These are phyloP conservation scores for Phalacrocorax brasilianus DNA, from an alignment of 2,113 vertebrate species.

Conservation along the genomic window DNA sequence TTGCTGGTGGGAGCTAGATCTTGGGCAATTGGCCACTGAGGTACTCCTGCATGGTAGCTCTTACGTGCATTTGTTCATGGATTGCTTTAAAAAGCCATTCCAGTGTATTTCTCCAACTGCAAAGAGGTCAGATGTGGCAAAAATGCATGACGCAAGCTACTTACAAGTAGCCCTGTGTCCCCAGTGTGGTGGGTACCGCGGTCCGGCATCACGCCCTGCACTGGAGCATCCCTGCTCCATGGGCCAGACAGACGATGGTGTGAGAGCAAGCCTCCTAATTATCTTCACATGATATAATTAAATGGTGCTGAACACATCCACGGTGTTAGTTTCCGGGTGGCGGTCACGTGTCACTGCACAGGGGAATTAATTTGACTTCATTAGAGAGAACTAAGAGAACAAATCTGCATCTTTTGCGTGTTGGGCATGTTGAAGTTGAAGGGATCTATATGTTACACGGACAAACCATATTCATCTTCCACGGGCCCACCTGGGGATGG, in stretches of 20 bases:
- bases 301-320: not conserved
- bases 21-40: not conserved
- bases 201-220: not conserved
- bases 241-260: not conserved
- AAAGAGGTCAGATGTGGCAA: not conserved
- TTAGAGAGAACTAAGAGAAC: not conserved
- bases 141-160: not conserved
- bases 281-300: not conserved
- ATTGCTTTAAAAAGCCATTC: not conserved
- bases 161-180: accelerated
- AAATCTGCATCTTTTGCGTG: not conserved
- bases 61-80: not conserved
- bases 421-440: not conserved
- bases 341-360: not conserved
- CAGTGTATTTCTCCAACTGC: not conserved
- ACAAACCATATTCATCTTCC: not conserved
- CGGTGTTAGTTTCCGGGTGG: not conserved
- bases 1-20: not conserved
- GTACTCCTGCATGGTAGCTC: not conserved
- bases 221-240: not conserved
- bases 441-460: accelerated
- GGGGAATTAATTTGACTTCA: not conserved
- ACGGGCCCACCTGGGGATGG: not conserved
- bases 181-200: accelerated
- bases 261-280: not conserved